These are phyloP conservation scores for Ferrisia virgata DNA, from an alignment of 2,888 invertebrate species.

Conservation along the genomic window DNA sequence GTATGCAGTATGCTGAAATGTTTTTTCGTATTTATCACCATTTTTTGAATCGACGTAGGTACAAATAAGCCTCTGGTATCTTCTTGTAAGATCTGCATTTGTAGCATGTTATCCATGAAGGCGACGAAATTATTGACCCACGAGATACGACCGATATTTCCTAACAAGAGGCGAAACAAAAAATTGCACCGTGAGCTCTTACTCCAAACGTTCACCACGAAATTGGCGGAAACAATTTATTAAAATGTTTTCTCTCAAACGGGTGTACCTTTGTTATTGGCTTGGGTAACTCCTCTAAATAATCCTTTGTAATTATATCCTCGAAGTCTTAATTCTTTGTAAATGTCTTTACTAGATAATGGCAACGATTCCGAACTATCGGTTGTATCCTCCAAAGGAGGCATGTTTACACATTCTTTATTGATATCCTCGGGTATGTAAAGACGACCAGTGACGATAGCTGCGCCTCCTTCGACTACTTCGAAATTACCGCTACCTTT, in stretches of 20 bases:
- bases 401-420: conserved; percentile 58
- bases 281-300: conserved; percentile 61
- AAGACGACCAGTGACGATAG: conserved; percentile 69
- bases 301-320: conserved; percentile 61
- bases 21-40: conserved; percentile 66
- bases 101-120: conserved; percentile 85
- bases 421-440: conserved; percentile 59
- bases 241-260: not conserved
- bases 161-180: conserved; percentile 48
- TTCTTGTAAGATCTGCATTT: conserved; percentile 70
- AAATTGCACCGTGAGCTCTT: too few relatives aligned
- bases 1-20: conserved; percentile 57
- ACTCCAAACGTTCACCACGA: too few relatives aligned
- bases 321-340: conserved; percentile 56
- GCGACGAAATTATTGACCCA: conserved; percentile 86
- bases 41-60: conserved; percentile 70
- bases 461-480: conserved; percentile 65
- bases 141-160: conserved; percentile 57
- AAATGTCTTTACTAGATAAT: conserved; percentile 56
- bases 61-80: conserved; percentile 68
- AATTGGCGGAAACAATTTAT: too few relatives aligned
- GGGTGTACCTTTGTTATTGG: conserved; percentile 56
- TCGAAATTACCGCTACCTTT: conserved; percentile 63
- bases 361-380: conserved; percentile 55
- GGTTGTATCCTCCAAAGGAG: conserved; percentile 53